A percentile compares a stretch with the other conserved stretches of the same genome.
Evolutionary conservation across 2,888 invertebrate species (phyloP).

Genomic region (Tipula vernalis): DNA sequence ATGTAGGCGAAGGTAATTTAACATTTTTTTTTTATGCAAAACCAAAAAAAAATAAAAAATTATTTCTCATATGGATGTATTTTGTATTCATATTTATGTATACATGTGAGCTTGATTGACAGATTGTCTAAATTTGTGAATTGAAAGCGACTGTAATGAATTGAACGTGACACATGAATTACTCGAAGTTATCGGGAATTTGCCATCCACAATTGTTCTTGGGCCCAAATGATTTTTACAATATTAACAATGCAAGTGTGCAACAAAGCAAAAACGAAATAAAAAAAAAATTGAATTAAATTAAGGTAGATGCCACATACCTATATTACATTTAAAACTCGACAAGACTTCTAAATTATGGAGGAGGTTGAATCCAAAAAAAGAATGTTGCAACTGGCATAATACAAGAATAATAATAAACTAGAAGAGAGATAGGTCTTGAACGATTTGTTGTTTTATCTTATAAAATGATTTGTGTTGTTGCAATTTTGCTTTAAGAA

Average conservation of each 20-base stretch:
- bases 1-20: not conserved
- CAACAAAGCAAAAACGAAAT: not conserved
- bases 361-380: not conserved
- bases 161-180: not conserved
- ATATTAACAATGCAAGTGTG: not conserved
- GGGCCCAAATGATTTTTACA: not conserved
- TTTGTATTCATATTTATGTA: not conserved
- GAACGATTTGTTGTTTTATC: not conserved
- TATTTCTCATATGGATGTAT: not conserved
- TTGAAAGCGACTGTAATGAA: not conserved
- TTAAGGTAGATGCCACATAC: not conserved
- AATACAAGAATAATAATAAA: not conserved
- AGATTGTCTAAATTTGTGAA: not conserved
- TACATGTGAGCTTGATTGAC: not conserved
- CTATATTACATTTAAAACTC: not conserved
- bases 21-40: not conserved
- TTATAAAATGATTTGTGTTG: not conserved
- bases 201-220: not conserved
- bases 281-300: not conserved
- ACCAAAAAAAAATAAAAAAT: not conserved
- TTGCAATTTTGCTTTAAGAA: not conserved
- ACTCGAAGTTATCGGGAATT: not conserved
- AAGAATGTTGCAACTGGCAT: not conserved
- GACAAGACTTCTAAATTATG: not conserved
- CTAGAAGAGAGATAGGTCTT: not conserved